Evolutionary conservation across 2,888 invertebrate species (phyloP).

Genomic region (Heliothis peltigera): DNA sequence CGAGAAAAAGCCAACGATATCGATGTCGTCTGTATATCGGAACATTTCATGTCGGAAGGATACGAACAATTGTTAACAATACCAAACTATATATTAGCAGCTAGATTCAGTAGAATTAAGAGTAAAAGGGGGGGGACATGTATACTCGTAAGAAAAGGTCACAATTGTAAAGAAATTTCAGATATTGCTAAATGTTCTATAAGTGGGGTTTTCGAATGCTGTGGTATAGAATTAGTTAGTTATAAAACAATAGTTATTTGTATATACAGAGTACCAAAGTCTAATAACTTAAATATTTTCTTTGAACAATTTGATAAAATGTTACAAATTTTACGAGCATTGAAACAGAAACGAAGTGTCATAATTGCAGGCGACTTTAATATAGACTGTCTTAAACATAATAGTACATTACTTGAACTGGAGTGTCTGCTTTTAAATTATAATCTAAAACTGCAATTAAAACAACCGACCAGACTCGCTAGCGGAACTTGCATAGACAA

Average conservation of each 20-base stretch:
- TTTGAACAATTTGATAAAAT: no score
- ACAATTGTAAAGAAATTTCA: conserved; percentile 6
- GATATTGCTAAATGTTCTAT: conserved; percentile 4
- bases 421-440: no score
- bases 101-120: conserved; percentile 2
- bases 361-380: no score
- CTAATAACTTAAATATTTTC: no score
- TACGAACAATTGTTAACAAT: background rate
- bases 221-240: conserved; percentile 6
- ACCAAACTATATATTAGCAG: conserved; percentile 11
- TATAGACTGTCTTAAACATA: no score
- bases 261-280: no score
- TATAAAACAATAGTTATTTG: conserved; percentile 13
- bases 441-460: no score
- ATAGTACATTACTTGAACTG: no score
- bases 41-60: conserved; percentile 11
- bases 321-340: no score
- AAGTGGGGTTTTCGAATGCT: conserved; percentile 13
- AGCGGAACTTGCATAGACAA: no score
- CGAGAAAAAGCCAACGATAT: background rate
- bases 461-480: no score
- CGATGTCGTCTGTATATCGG: conserved; percentile 1
- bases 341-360: no score
- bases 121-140: conserved; percentile 18
- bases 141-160: conserved; percentile 6